Conservation (phyloP, 1,140 invertebrate species). For the Phortica variegata region DNA sequence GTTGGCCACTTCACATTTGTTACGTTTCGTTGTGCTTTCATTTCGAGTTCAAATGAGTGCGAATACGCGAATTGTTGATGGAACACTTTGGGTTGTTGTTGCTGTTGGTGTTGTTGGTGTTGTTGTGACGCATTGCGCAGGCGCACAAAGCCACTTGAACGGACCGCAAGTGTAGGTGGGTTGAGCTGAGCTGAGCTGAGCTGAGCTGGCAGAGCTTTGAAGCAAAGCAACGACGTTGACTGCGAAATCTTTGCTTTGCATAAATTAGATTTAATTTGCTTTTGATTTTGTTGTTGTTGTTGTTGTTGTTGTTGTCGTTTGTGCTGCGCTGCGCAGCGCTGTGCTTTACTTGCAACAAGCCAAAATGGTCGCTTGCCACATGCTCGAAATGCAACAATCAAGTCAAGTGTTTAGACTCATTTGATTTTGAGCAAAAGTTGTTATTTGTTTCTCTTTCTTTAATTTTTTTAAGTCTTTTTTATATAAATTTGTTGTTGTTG, state of each 20-base stretch:
- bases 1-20: too few species aligned
- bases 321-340: constrained; percentile 15
- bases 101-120: constrained; percentile 12
- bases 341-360: constrained; percentile 25
- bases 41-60: too few species aligned
- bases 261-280: constrained; percentile 40
- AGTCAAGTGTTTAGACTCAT: constrained; percentile 52
- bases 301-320: constrained; percentile 1
- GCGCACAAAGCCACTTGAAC: too few species aligned
- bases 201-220: too few species aligned
- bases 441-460: constrained; percentile 11
- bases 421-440: constrained; percentile 35
- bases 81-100: not conserved
- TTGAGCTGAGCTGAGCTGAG: too few species aligned
- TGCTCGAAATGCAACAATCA: constrained; percentile 25
- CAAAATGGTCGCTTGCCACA: not conserved
- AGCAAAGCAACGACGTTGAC: too few species aligned
- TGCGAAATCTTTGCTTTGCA: constrained; percentile 19
- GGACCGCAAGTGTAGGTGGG: too few species aligned
- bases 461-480: too few species aligned
- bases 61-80: too few species aligned
- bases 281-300: constrained; percentile 18
- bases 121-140: too few species aligned
- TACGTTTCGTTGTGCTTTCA: too few species aligned
- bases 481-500: constrained; percentile 3